Percentiles rank a stretch among this genome's conserved stretches.
These are phyloP conservation scores for Dexiosoma caninum DNA, from an alignment of 2,888 invertebrate genomes.

Conservation along the genomic window DNA sequence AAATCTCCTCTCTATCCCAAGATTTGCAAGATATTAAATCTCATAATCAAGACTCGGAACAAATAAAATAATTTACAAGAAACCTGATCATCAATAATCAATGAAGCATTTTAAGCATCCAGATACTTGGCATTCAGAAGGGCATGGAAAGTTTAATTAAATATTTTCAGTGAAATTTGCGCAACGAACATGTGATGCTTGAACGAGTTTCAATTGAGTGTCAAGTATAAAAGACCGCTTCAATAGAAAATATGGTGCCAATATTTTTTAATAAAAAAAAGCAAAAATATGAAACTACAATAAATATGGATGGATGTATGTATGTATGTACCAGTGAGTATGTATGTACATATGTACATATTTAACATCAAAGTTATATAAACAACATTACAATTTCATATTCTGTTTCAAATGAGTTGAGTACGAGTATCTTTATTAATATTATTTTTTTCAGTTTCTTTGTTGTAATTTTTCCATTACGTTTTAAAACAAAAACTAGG, in stretches of 20 bases:
- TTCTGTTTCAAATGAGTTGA: constrained; percentile 10
- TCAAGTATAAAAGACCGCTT: constrained; percentile 10
- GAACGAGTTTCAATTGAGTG: constrained; percentile 17
- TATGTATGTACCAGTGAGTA: no score
- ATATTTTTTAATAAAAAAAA: neutral
- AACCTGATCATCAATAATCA: constrained; percentile 37
- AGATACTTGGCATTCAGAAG: neutral
- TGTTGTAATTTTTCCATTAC: constrained; percentile 57
- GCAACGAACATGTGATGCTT: neutral
- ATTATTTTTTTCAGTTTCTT: constrained; percentile 52
- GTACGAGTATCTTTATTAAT: constrained; percentile 12
- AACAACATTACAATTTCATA: constrained; percentile 27
- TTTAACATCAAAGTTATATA: neutral
- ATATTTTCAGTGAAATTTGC: neutral
- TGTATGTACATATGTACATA: neutral
- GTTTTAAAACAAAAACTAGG: constrained; percentile 55
- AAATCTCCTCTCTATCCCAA: no score
- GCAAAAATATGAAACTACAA: no score
- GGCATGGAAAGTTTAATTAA: neutral
- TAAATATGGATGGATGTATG: no score
- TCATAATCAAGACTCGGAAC: constrained; percentile 23
- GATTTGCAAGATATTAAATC: no score
- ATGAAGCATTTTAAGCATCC: constrained; percentile 19
- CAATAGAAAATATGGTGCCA: neutral
- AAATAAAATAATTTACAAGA: neutral